Evolutionary conservation across 2,797 vertebrate species (phyloP).

Genomic region (Lates japonicus): DNA sequence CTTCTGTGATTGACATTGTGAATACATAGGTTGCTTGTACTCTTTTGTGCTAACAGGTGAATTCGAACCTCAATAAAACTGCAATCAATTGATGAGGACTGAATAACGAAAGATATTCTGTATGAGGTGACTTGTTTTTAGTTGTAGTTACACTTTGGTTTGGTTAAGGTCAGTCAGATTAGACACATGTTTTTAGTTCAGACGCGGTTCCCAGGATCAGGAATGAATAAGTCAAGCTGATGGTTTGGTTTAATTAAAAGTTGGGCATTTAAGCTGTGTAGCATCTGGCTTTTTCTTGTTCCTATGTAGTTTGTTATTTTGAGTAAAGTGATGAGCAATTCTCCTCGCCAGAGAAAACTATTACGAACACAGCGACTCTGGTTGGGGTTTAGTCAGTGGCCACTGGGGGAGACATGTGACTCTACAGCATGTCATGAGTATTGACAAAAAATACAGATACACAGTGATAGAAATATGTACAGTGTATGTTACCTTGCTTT

Average conservation of each 20-base stretch:
- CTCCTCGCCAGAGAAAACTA: neutral
- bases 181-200: neutral
- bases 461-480: neutral
- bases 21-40: slow-evolving; percentile 9
- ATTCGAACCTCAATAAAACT: neutral
- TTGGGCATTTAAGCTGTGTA: neutral
- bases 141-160: neutral
- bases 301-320: neutral
- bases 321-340: neutral
- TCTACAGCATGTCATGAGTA: slow-evolving; percentile 26
- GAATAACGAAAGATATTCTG: neutral
- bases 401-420: slow-evolving; percentile 44
- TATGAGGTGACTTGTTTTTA: neutral
- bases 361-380: slow-evolving; percentile 5
- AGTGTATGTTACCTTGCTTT: neutral
- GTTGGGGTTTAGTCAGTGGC: slow-evolving; percentile 17
- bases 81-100: neutral
- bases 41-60: slow-evolving; percentile 24
- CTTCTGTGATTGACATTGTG: slow-evolving; percentile 12
- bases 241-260: neutral
- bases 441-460: no score
- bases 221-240: neutral
- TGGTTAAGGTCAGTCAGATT: neutral
- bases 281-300: neutral
- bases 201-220: neutral